Conservation (phyloP, 64 coral and sea anemone genomes). For the Acropora yongei region DNA sequence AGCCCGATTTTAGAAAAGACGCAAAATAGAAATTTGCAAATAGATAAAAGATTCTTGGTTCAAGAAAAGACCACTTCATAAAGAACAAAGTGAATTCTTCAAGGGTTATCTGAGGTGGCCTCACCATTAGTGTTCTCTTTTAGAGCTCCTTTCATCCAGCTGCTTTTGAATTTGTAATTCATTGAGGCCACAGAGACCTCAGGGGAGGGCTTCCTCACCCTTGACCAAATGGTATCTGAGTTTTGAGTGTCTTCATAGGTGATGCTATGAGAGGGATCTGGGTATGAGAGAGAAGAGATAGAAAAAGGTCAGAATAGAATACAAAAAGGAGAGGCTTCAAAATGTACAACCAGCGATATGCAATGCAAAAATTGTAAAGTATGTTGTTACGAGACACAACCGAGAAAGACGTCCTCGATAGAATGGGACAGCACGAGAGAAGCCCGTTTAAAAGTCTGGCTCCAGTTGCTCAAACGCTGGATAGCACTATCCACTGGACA, state of each 20-base stretch:
- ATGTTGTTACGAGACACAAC: not conserved
- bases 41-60: not conserved
- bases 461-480: too few species aligned
- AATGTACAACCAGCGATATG: not conserved
- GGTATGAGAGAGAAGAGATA: not conserved
- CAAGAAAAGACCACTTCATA: not conserved
- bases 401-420: too few species aligned
- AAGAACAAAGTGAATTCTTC: not conserved
- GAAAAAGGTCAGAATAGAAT: conserved; percentile 3
- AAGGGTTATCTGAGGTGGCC: not conserved
- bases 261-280: not conserved
- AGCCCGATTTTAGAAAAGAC: not conserved
- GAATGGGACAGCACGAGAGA: too few species aligned
- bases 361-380: not conserved
- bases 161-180: not conserved
- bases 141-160: conserved; percentile 16
- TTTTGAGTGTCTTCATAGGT: conserved; percentile 13
- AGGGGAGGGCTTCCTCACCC: conserved; percentile 29
- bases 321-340: not conserved
- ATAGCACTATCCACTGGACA: too few species aligned
- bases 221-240: conserved; percentile 17
- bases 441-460: too few species aligned
- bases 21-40: not conserved
- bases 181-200: not conserved
- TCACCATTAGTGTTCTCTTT: conserved; percentile 12